These are phyloP conservation scores for Platypus cylindrus DNA, from an alignment of 2,888 invertebrate species.

Conservation along the genomic window DNA sequence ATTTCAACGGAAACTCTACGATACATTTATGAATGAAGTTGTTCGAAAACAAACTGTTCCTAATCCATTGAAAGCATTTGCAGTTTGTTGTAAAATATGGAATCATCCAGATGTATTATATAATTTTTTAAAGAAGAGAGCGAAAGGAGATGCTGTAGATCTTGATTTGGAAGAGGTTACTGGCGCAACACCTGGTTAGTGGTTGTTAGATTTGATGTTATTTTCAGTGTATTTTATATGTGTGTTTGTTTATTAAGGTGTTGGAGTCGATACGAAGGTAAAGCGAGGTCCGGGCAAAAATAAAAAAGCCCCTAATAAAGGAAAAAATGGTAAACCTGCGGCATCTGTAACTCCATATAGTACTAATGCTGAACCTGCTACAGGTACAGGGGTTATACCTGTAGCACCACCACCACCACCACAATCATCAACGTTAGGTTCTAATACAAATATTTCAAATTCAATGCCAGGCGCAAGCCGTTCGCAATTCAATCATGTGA, in stretches of 20 bases:
- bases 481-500: slow-evolving; percentile 2
- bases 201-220: background rate
- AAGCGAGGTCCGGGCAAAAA: slow-evolving; percentile 31
- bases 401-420: too few species aligned
- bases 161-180: slow-evolving; percentile 70
- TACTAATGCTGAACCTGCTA: slow-evolving; percentile 17
- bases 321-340: slow-evolving; percentile 38
- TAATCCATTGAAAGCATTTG: slow-evolving; percentile 95
- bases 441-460: background rate
- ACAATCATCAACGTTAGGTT: too few species aligned
- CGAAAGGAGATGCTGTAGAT: slow-evolving; percentile 64
- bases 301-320: slow-evolving; percentile 33
- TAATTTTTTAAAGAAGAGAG: slow-evolving; percentile 72
- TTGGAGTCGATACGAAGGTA: slow-evolving; percentile 24
- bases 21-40: slow-evolving; percentile 86
- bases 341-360: slow-evolving; percentile 41
- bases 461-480: background rate
- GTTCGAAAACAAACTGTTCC: slow-evolving; percentile 75
- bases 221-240: too few species aligned
- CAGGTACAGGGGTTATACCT: slow-evolving; percentile 11
- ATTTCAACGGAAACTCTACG: slow-evolving; percentile 82
- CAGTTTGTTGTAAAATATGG: slow-evolving; percentile 98
- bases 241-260: too few species aligned
- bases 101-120: slow-evolving; percentile 89
- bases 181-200: slow-evolving; percentile 33